Evolutionary conservation across 2,113 vertebrate species (phyloP), one percentile per base, ranked within the genome.

Genomic region (Turdus rufiventris): DNA sequence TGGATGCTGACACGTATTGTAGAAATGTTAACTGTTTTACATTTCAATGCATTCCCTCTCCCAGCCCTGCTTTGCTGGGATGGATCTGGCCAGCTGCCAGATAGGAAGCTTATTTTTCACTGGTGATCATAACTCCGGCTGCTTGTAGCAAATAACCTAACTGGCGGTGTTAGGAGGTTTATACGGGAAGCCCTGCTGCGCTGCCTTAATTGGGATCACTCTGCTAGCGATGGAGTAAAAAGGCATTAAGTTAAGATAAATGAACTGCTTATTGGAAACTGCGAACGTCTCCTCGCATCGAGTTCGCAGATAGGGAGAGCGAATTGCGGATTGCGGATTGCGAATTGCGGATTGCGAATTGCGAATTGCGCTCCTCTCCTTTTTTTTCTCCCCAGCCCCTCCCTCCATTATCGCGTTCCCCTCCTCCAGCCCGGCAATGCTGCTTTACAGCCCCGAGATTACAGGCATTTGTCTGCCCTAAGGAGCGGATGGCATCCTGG

Each of bases 191-290:
- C 94, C 96, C 94, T 53, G 94, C 94, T 96, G 95, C 2, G 94
- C 89, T 71, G 91, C 95, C 91, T 96, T 97, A 96, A 96, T 96
- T 97, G 96, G 90, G 94, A 96, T 96, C 95, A 81, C 96, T 96
- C 93, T 86, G 88, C 82, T 70, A 77, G 95, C 40, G 21, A 74
- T 23, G 75, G 88, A 96, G 94, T 91, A 96, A 95, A 96, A 95
- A 95, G 95, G 96, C 95, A 97, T 97, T 93, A 96, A 96, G 94
- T 92, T 95, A 95, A 96, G 95, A 97, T 94, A 96, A 96, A 97
- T 93, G 93, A 96, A 95, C 89, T 95, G 93, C 94, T 88, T 80
- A 91, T 95, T 91, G 91, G 82, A 77, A 96, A 63, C 91, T 63
- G 14, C 31, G 12, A 74, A 34, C 31, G 85, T 57, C 61, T 92